phyloP scores from a whole-genome alignment of 2,888 invertebrate genomes.

The Lochmaea capreae region DNA sequence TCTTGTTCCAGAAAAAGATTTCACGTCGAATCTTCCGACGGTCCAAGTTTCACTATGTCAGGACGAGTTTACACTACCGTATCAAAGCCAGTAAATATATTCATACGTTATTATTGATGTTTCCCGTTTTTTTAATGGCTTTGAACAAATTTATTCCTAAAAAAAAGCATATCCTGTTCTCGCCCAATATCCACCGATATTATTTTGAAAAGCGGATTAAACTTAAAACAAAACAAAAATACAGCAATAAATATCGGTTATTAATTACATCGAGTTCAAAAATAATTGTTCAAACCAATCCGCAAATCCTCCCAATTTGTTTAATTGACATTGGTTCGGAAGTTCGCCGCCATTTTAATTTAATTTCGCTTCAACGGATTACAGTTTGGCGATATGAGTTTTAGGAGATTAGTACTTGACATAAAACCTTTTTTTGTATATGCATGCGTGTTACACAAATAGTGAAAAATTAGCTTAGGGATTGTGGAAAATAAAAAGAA shows the following conservation, averaged over 20 bases:
- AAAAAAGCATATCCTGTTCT: neutral
- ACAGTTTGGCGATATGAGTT: neutral
- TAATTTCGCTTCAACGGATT: constrained; percentile 7
- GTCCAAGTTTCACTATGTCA: no score
- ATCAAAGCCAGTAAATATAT: no score
- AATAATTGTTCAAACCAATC: neutral
- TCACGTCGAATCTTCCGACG: no score
- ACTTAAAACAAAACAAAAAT: neutral
- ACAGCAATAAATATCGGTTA: constrained; percentile 5
- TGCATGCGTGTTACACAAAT: neutral
- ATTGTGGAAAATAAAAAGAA: neutral
- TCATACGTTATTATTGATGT: no score
- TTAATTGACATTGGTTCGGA: constrained; percentile 8
- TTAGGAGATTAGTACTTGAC: neutral
- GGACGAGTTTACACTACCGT: no score
- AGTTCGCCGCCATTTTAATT: constrained; percentile 14
- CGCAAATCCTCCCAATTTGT: constrained; percentile 11
- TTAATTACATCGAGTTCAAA: neutral
- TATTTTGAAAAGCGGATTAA: neutral
- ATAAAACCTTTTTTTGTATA: neutral
- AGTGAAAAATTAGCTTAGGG: neutral
- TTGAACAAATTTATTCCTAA: no score
- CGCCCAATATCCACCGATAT: neutral
- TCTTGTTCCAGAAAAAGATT: no score
- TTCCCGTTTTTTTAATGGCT: no score